A percentile compares a stretch with the other conserved stretches of the same genome.
phyloP scores from a whole-genome alignment of 2,888 invertebrate species.

The Nymphalis c-album region DNA sequence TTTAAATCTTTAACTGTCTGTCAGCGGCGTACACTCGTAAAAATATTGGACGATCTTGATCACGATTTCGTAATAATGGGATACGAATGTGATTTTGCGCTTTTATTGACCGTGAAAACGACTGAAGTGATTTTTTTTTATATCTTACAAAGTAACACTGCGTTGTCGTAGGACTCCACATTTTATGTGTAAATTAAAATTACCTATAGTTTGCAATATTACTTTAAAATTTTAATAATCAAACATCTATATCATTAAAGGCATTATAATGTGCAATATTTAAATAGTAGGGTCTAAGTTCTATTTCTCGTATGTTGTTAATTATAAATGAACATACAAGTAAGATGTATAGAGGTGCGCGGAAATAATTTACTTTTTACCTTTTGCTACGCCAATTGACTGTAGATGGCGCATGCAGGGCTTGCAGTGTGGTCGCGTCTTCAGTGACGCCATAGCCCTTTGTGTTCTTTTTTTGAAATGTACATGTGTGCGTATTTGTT shows the following conservation, averaged over 20 bases:
- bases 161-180: slow-evolving; percentile 10
- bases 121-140: slow-evolving; percentile 28
- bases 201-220: too few species aligned
- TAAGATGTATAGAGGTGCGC: slow-evolving; percentile 34
- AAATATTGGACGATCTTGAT: slow-evolving; percentile 42
- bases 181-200: too few species aligned
- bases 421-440: slow-evolving; percentile 72
- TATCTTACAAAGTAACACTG: slow-evolving; percentile 7
- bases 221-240: too few species aligned
- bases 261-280: not conserved
- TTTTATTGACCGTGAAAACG: slow-evolving; percentile 55
- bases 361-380: slow-evolving; percentile 50
- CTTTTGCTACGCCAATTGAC: slow-evolving; percentile 75
- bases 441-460: slow-evolving; percentile 57
- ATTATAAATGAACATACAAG: slow-evolving; percentile 29
- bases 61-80: slow-evolving; percentile 52
- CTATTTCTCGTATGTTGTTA: slow-evolving; percentile 13
- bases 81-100: slow-evolving; percentile 52
- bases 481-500: slow-evolving; percentile 42
- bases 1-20: slow-evolving; percentile 29
- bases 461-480: slow-evolving; percentile 53
- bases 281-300: not conserved
- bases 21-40: slow-evolving; percentile 33
- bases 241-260: not conserved
- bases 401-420: slow-evolving; percentile 72